Conservation (phyloP, 2,113 vertebrate genomes). For the Scomber colias region DNA sequence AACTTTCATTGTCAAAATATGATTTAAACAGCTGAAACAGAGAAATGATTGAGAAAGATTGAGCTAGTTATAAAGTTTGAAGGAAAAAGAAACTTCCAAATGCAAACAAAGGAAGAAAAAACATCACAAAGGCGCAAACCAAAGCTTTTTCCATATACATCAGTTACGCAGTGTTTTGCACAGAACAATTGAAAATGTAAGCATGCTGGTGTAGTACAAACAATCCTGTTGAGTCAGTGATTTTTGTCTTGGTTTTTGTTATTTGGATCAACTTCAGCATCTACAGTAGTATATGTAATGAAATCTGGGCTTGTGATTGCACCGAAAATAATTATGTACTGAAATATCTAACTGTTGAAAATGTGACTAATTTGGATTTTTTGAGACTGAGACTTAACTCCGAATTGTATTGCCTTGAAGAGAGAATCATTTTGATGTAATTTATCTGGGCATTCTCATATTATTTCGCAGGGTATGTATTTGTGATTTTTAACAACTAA, state of each 20-base stretch:
- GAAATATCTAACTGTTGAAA: constrained; percentile 1
- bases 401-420: not conserved
- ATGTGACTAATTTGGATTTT: not conserved
- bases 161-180: constrained; percentile 20
- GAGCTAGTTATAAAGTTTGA: not conserved
- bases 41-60: not conserved
- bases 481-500: not conserved
- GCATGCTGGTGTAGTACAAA: constrained; percentile 45
- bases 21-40: not conserved
- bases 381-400: not conserved
- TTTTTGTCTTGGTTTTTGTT: constrained; percentile 40
- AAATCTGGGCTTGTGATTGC: constrained; percentile 19
- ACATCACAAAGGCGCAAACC: constrained; percentile 1
- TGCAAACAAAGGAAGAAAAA: constrained; percentile 8
- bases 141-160: constrained; percentile 31
- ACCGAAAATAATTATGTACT: constrained; percentile 21
- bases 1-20: not conserved
- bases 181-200: constrained; percentile 54
- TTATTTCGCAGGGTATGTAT: not conserved
- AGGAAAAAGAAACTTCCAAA: not conserved
- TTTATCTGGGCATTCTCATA: not conserved
- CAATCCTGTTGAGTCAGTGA: constrained; percentile 51
- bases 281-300: constrained; percentile 19
- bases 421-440: not conserved
- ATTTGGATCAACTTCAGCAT: constrained; percentile 35